Evolutionary conservation across 1,140 invertebrate genomes (phyloP), one percentile per base, ranked within the genome.

Genomic region (Drosophila mauritiana): DNA sequence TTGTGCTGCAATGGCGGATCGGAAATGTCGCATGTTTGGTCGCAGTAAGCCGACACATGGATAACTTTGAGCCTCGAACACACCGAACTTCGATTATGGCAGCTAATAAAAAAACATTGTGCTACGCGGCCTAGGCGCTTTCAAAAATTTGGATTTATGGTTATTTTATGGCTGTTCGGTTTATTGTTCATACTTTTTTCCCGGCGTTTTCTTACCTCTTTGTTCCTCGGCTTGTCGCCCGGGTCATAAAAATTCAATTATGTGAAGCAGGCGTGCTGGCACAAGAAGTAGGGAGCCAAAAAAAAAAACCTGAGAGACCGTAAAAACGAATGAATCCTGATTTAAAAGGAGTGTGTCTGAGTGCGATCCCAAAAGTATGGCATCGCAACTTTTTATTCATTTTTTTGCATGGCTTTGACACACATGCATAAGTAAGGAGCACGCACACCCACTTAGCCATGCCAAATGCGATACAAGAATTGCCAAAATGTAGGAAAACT

Each of bases 221-320:
- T 54, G 22, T 43, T 76, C 27, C 49, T 74, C 59, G 53, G 37
- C 65, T 73, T 73, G 65, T 61, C 72, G 43, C 52, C 56, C 42
- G n/a, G 80, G 69, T 64, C 78, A 78, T 86, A 86, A 86, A 86
- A 82, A 72, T 86, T 86, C 82, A 86, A 86, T 86, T 86, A 82
- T 65, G 48, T 64, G 58, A 61, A 88, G 58, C 20, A 72, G 64
- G 55, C 65, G 57, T 69, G 25, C 61, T 40, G 54, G 53, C 39
- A 43, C 15, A 34, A 69, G 13, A 7, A 22, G 40, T 27, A 20
- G 36, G 11, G 12, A 62, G 31, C 31, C 6, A 69, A 34, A 55
- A 70, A 56, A 72, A 79, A 56, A 72, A 61, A 46, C 65, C 20
- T 42, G 17, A 43, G 39, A 31, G 49, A n/a, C 43, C 48, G 45